Base-by-base conservation (phyloP, 2,113 vertebrate genomes). In the Campylorhamphus procurvoides region DNA sequence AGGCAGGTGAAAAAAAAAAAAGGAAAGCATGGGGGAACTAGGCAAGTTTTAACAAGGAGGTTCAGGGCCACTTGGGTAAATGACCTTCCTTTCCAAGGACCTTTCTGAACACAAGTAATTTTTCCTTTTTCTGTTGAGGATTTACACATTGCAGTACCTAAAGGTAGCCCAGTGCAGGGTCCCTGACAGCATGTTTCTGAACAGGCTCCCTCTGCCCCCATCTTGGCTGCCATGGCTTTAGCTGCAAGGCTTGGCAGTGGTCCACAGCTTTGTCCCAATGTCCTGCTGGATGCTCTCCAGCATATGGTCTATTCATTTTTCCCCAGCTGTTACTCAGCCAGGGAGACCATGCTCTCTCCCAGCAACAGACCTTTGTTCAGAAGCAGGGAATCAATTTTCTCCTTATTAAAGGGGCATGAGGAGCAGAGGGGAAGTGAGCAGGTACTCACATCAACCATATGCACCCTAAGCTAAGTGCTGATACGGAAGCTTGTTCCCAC, bases 281-380 rank as follows among this genome's bases (percentile, higher is more conserved):
- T 87, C 94, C 89, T 91, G 93, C 84, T 11, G 2, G 73, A 83
- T 74, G 68, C 64, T 81, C 83, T 83, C 60, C 44, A 76, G 55
- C 96, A 95, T 95, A 95, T 92, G 93, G 85, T 78, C 92, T 84
- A 22, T 67, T 96, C 64, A 60, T 42, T 92, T 88, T 68, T 25
- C 72, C 94, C 82, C 92, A 95, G 92, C 72, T 96, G 93, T 86
- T 96, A 84, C 56, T 58, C 85, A 93, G 64, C n/a, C 68, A 81
- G 88, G 60, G 64, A 92, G 47, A 88, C 40, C n/a, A 69, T 27
- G 55, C 50, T 86, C 35, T 68, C 84, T 79, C 72, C 59, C 62
- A 76, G 75, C 55, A 90, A 64, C 56, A 77, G 60, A 80, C 47
- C 72, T 92, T 83, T 88, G 39, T 72, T 93, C 55, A 90, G 85